Percentiles rank a stretch among this genome's conserved stretches.
These are phyloP conservation scores for Apodemia mormo DNA, from an alignment of 2,888 invertebrate species.

Conservation along the genomic window DNA sequence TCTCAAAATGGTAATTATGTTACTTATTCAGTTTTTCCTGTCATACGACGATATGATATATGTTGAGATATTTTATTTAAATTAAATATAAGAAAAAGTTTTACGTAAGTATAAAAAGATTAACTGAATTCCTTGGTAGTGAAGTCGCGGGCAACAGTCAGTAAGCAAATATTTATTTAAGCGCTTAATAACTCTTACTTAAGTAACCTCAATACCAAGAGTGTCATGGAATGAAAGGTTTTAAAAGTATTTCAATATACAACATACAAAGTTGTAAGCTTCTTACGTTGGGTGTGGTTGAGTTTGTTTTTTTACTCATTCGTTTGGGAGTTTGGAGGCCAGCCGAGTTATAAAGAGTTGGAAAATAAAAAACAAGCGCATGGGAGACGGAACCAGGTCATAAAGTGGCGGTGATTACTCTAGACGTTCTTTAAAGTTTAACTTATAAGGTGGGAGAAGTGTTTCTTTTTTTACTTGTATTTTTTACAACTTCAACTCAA, in stretches of 20 bases:
- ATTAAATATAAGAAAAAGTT: too few species aligned
- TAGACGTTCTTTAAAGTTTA: conserved; percentile 22
- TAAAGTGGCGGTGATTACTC: conserved; percentile 51
- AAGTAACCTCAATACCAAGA: conserved; percentile 14
- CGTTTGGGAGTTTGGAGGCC: conserved; percentile 52
- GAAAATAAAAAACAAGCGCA: conserved; percentile 57
- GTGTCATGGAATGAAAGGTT: conserved; percentile 32
- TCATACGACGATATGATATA: too few species aligned
- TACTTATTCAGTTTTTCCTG: too few species aligned
- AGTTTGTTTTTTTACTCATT: conserved; percentile 50
- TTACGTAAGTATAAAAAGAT: too few species aligned
- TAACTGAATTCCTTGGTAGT: too few species aligned
- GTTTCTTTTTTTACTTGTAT: neutral
- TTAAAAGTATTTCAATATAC: conserved; percentile 38
- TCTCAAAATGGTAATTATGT: too few species aligned
- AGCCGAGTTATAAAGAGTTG: conserved; percentile 65
- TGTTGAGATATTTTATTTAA: too few species aligned
- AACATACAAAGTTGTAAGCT: conserved; percentile 39
- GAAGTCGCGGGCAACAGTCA: too few species aligned
- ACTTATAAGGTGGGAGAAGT: neutral
- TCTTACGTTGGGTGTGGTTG: conserved; percentile 48
- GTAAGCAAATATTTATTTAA: conserved; percentile 7
- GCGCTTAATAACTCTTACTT: conserved; percentile 12
- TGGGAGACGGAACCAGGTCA: conserved; percentile 68
- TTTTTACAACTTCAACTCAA: too few species aligned